phyloP scores from a whole-genome alignment of 2,888 invertebrate genomes.

The Watsonalla cultraria region DNA sequence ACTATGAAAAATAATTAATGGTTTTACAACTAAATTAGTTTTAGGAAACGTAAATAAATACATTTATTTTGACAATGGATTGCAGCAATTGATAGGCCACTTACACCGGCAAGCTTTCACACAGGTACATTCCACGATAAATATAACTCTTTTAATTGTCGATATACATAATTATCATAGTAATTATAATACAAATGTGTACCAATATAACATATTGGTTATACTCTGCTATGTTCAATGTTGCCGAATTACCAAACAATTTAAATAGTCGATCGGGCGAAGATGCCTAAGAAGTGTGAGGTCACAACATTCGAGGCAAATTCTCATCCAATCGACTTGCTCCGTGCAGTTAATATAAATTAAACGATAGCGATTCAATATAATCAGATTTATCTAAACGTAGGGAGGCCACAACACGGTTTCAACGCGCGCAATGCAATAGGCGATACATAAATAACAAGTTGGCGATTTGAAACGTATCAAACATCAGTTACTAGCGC shows the following conservation, averaged over 20 bases:
- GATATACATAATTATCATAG: constrained; percentile 21
- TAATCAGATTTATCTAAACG: constrained; percentile 19
- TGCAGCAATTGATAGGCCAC: constrained; percentile 19
- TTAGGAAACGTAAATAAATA: background rate
- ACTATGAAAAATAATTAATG: background rate
- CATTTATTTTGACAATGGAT: background rate
- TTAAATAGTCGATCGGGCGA: constrained; percentile 6
- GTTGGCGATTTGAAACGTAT: constrained; percentile 19
- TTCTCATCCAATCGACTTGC: constrained; percentile 18
- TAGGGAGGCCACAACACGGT: constrained; percentile 29
- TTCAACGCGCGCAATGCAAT: constrained; percentile 33
- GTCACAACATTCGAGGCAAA: constrained; percentile 14
- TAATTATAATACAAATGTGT: constrained; percentile 25
- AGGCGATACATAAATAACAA: constrained; percentile 22
- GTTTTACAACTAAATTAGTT: background rate
- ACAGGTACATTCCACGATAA: constrained; percentile 49
- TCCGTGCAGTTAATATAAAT: constrained; percentile 23
- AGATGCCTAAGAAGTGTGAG: constrained; percentile 11
- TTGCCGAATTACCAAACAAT: constrained; percentile 61
- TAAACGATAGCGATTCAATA: constrained; percentile 27
- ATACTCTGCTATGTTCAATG: constrained; percentile 26
- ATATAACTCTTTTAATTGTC: constrained; percentile 27
- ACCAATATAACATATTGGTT: constrained; percentile 22
- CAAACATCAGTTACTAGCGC: constrained; percentile 21
- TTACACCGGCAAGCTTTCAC: constrained; percentile 36